These are phyloP conservation scores for Aphodius sticticus DNA, from an alignment of 2,888 invertebrate genomes.

Conservation along the genomic window DNA sequence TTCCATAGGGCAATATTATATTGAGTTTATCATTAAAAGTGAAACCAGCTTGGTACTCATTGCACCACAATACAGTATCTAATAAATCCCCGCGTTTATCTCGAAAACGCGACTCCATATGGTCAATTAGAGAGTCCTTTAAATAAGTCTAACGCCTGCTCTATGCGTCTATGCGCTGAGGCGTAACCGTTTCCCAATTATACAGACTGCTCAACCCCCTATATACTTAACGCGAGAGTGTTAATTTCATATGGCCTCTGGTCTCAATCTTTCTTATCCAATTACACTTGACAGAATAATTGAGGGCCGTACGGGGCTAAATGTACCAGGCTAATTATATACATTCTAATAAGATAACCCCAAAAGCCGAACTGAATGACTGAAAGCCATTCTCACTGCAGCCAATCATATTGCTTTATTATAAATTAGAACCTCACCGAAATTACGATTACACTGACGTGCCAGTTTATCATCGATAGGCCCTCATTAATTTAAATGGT, in stretches of 20 bases:
- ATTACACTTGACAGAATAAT: conserved; percentile 41
- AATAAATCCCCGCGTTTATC: not conserved
- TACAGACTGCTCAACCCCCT: not conserved
- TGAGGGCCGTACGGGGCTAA: conserved; percentile 29
- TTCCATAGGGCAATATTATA: no score
- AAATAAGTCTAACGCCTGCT: not conserved
- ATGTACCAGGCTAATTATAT: conserved; percentile 33
- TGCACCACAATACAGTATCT: not conserved
- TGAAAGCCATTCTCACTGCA: not conserved
- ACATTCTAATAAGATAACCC: conserved; percentile 13
- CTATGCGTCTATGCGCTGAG: not conserved
- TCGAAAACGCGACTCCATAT: not conserved
- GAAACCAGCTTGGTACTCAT: not conserved
- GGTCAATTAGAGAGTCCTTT: not conserved
- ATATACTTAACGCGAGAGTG: conserved; percentile 5
- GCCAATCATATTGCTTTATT: not conserved
- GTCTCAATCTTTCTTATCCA: conserved; percentile 40
- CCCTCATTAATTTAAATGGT: no score
- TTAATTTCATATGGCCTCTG: not conserved
- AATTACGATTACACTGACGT: not conserved
- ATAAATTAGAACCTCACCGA: not conserved
- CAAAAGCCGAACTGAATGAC: not conserved
- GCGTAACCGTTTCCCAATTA: not conserved
- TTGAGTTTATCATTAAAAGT: no score
- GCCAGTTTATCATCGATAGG: no score